Percentiles rank a stretch among this genome's conserved stretches.
These are phyloP conservation scores for Anguilla marmorata DNA, from an alignment of 2,797 vertebrate genomes.

Conservation along the genomic window DNA sequence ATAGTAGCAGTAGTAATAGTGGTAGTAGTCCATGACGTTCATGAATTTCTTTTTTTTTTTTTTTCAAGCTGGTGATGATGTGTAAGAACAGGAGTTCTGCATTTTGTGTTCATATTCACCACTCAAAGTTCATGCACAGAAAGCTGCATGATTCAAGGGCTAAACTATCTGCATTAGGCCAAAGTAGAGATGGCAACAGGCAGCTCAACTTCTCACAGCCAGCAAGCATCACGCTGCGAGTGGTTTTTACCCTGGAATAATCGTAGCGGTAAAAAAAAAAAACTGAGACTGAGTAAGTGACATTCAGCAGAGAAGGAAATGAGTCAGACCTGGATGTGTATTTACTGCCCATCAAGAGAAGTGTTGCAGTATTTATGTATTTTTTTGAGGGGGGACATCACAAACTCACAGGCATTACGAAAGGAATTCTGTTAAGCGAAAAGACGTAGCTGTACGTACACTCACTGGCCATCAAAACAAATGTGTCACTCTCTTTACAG, in stretches of 20 bases:
- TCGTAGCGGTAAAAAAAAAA: not conserved
- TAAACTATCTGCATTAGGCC: not conserved
- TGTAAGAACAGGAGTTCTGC: too few species aligned
- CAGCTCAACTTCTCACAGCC: not conserved
- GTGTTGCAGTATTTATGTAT: not conserved
- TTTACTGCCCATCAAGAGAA: not conserved
- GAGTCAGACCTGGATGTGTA: not conserved
- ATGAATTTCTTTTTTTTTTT: not conserved
- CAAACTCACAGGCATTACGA: not conserved
- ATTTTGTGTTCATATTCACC: not conserved
- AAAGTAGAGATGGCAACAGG: not conserved
- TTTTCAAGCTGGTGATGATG: not conserved
- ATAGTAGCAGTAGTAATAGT: not conserved
- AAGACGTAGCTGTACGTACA: not conserved
- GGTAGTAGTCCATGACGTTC: not conserved
- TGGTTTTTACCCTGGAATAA: not conserved
- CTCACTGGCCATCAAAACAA: not conserved
- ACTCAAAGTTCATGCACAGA: not conserved
- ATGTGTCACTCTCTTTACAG: not conserved
- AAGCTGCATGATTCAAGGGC: not conserved
- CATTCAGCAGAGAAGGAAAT: not conserved
- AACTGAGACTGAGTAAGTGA: not conserved
- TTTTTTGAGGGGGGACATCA: not conserved
- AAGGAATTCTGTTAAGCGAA: not conserved
- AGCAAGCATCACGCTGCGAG: not conserved